These are phyloP conservation scores for Abramis brama DNA, from an alignment of 2,113 vertebrate species.

Conservation along the genomic window DNA sequence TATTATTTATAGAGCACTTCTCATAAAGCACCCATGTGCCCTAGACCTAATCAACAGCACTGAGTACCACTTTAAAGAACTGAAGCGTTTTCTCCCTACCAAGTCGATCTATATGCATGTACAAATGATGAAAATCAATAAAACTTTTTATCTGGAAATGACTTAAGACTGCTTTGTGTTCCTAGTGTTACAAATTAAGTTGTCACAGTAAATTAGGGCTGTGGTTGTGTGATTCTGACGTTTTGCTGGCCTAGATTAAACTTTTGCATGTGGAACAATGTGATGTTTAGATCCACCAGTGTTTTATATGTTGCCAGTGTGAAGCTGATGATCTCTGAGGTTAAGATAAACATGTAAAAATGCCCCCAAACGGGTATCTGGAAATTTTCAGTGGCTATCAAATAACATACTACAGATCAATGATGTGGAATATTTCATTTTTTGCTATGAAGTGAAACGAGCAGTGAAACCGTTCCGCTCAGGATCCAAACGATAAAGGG, in stretches of 20 bases:
- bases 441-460: constrained; percentile 46
- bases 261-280: background rate
- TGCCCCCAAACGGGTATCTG: too few species aligned
- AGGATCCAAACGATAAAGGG: constrained; percentile 72
- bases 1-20: background rate
- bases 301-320: background rate
- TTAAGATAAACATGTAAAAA: background rate
- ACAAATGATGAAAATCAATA: constrained; percentile 49
- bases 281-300: background rate
- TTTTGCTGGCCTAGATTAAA: background rate
- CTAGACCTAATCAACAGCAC: background rate
- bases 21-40: background rate
- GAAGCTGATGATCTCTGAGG: background rate
- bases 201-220: background rate
- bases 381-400: background rate
- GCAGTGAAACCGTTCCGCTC: constrained; percentile 78
- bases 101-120: constrained; percentile 50
- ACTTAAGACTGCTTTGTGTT: background rate
- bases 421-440: background rate
- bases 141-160: constrained; percentile 37
- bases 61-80: background rate
- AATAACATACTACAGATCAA: background rate
- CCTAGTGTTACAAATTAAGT: background rate
- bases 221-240: background rate
- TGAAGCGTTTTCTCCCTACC: background rate